These are phyloP conservation scores for Nymphalis io DNA, from an alignment of 1,140 invertebrate species.

Conservation along the genomic window DNA sequence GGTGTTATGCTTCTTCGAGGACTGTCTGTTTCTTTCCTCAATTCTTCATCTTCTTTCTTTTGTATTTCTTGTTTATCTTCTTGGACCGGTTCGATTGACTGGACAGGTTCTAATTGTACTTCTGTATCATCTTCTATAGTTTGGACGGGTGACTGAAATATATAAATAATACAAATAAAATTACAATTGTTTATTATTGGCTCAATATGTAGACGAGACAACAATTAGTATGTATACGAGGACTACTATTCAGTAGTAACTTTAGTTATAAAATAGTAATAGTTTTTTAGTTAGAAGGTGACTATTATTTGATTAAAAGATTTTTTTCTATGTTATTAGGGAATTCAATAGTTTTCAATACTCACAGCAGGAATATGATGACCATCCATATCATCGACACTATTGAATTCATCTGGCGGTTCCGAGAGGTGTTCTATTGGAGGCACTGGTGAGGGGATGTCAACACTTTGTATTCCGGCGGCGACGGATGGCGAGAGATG, in stretches of 20 bases:
- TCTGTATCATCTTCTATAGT: constrained; percentile 54
- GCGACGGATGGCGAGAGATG: constrained; percentile 70
- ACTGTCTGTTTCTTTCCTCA: constrained; percentile 70
- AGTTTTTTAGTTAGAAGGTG: no score
- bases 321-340: background rate
- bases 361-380: constrained; percentile 52
- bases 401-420: constrained; percentile 51
- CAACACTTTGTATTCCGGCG: constrained; percentile 66
- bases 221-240: no score
- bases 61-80: constrained; percentile 59
- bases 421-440: constrained; percentile 54
- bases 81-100: constrained; percentile 47
- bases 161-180: no score
- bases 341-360: background rate
- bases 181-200: no score
- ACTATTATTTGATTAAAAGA: background rate
- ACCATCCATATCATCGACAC: constrained; percentile 50
- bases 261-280: no score
- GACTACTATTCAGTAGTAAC: no score
- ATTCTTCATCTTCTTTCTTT: constrained; percentile 67
- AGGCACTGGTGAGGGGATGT: constrained; percentile 74
- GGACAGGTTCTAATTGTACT: constrained; percentile 45
- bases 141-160: constrained; percentile 59
- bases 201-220: no score
- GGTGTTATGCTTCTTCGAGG: constrained; percentile 72